Conservation (phyloP, 2,888 invertebrate genomes). For the Phanerotoma sp. region DNA sequence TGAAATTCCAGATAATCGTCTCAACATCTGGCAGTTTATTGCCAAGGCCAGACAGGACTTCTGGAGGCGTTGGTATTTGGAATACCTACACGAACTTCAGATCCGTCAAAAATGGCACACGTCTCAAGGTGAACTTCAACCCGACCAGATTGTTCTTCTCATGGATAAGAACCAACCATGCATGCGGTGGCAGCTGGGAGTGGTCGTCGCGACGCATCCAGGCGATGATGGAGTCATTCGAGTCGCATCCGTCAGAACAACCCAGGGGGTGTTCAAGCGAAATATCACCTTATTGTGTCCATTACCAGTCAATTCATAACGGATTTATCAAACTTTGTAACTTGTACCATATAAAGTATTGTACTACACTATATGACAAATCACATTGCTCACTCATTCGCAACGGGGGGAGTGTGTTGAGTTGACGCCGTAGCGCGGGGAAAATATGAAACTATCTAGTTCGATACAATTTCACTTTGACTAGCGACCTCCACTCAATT, state of each 20-base stretch:
- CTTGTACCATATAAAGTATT: too few species aligned
- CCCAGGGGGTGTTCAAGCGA: slow-evolving; percentile 24
- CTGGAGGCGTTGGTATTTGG: slow-evolving; percentile 36
- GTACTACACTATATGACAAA: too few species aligned
- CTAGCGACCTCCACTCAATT: too few species aligned
- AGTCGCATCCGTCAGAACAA: slow-evolving; percentile 34
- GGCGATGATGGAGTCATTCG: slow-evolving; percentile 37
- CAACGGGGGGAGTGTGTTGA: too few species aligned
- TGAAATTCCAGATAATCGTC: slow-evolving; percentile 33
- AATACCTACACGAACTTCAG: slow-evolving; percentile 38
- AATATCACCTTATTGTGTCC: slow-evolving; percentile 22
- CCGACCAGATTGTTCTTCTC: slow-evolving; percentile 34
- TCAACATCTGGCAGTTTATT: slow-evolving; percentile 33
- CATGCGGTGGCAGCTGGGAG: too few species aligned
- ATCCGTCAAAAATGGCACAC: slow-evolving; percentile 37
- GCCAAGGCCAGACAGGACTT: slow-evolving; percentile 34
- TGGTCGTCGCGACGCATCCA: slow-evolving; percentile 33
- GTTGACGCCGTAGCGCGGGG: too few species aligned
- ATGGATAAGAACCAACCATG: slow-evolving; percentile 35
- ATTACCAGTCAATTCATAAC: too few species aligned
- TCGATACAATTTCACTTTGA: too few species aligned
- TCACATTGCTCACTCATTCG: too few species aligned
- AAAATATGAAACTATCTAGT: too few species aligned
- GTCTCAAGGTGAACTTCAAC: slow-evolving; percentile 16
- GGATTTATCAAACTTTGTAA: too few species aligned